phyloP scores from a whole-genome alignment of 2,888 invertebrate genomes.

The Ommatoiulus sabulosus region DNA sequence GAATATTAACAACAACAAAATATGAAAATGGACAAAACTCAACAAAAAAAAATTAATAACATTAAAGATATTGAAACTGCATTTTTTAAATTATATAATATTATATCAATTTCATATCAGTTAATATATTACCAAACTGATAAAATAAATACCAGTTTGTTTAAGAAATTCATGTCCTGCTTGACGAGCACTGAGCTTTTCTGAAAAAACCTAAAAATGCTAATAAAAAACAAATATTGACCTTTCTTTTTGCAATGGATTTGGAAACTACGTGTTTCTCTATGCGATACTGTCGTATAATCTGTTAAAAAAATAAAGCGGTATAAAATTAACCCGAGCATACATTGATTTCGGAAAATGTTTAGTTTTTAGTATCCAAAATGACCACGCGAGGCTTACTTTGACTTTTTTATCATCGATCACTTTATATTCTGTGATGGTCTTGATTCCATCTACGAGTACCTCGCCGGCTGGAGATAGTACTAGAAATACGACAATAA shows the following conservation, averaged over 20 bases:
- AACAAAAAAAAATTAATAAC: constrained; percentile 54
- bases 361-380: not conserved
- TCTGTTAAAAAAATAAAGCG: constrained; percentile 75
- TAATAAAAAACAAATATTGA: constrained; percentile 61
- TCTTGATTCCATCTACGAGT: constrained; percentile 83
- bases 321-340: constrained; percentile 66
- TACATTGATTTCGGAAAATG: not conserved
- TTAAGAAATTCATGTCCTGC: no score
- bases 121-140: constrained; percentile 9
- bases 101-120: not conserved
- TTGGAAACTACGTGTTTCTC: constrained; percentile 83
- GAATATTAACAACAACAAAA: no score
- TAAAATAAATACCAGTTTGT: constrained; percentile 42
- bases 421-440: constrained; percentile 91
- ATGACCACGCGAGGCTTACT: constrained; percentile 63
- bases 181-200: no score
- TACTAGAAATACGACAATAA: constrained; percentile 9
- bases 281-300: constrained; percentile 83
- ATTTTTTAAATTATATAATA: not conserved
- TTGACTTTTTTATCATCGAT: constrained; percentile 89
- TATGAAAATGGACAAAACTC: no score
- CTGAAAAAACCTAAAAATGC: no score
- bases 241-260: constrained; percentile 89
- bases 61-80: not conserved
- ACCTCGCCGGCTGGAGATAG: constrained; percentile 65